These are phyloP conservation scores for Macrosiphum euphorbiae DNA, from an alignment of 2,888 invertebrate genomes.

Conservation along the genomic window DNA sequence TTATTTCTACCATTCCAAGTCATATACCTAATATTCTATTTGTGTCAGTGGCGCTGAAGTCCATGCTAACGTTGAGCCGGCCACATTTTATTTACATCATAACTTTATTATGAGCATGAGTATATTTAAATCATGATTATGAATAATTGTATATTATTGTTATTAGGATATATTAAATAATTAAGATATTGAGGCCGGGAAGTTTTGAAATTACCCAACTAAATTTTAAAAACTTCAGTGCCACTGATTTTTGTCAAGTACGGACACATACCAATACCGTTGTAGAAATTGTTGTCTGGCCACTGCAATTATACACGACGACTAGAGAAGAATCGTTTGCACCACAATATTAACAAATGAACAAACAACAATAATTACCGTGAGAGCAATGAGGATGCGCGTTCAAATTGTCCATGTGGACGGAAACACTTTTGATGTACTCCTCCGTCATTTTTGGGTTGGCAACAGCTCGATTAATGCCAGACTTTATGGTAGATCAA, in stretches of 20 bases:
- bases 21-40: background rate
- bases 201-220: too few species aligned
- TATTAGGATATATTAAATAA: too few species aligned
- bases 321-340: background rate
- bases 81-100: too few species aligned
- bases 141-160: too few species aligned
- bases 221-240: too few species aligned
- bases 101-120: too few species aligned
- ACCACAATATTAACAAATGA: background rate
- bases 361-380: conserved; percentile 71
- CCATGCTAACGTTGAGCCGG: too few species aligned
- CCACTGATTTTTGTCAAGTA: too few species aligned
- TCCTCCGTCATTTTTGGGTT: conserved; percentile 18
- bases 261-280: background rate
- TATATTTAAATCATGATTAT: too few species aligned
- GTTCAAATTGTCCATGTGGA: conserved; percentile 72
- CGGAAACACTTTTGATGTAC: conserved; percentile 27
- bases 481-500: background rate
- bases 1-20: background rate
- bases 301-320: background rate
- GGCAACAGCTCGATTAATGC: background rate
- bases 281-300: background rate
- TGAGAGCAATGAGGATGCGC: conserved; percentile 81
- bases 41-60: background rate
- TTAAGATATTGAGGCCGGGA: too few species aligned